A percentile compares a stretch with the other conserved stretches of the same genome.
phyloP scores from a whole-genome alignment of 2,113 vertebrate genomes.

The Erythrocercus mccallii region DNA sequence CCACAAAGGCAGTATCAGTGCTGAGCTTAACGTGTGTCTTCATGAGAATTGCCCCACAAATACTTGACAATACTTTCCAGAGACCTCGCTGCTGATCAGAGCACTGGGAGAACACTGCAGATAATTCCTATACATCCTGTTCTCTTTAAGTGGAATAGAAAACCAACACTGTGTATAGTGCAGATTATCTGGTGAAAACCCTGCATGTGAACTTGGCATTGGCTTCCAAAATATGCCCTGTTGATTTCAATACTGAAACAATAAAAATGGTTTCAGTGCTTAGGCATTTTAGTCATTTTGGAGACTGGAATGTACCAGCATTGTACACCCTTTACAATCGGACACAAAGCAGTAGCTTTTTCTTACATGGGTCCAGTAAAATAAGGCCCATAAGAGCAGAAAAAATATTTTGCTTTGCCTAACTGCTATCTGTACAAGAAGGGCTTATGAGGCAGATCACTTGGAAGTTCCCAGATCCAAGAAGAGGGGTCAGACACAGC shows the following conservation, averaged over 20 bases:
- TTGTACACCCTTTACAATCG: background rate
- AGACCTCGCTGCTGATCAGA: background rate
- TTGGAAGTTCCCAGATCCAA: background rate
- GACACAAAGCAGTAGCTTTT: background rate
- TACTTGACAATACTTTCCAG: background rate
- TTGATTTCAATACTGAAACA: background rate
- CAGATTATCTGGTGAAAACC: background rate
- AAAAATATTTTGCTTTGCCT: background rate
- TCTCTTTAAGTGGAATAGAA: background rate
- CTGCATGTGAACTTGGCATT: background rate
- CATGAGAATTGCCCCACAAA: accelerated
- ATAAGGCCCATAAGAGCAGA: background rate
- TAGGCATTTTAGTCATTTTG: background rate
- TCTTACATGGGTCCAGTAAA: background rate
- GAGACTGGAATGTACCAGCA: background rate
- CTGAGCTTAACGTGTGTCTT: accelerated
- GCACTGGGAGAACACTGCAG: background rate
- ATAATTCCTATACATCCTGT: accelerated
- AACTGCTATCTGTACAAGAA: background rate
- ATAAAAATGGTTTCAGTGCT: background rate
- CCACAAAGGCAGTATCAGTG: background rate
- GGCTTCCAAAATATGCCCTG: background rate
- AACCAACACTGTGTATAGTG: background rate
- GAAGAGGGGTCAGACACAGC: background rate
- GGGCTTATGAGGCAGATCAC: background rate